Percentiles rank a stretch among this genome's conserved stretches.
Conservation (phyloP, 2,113 vertebrate species). For the Osmerus mordax region DNA sequence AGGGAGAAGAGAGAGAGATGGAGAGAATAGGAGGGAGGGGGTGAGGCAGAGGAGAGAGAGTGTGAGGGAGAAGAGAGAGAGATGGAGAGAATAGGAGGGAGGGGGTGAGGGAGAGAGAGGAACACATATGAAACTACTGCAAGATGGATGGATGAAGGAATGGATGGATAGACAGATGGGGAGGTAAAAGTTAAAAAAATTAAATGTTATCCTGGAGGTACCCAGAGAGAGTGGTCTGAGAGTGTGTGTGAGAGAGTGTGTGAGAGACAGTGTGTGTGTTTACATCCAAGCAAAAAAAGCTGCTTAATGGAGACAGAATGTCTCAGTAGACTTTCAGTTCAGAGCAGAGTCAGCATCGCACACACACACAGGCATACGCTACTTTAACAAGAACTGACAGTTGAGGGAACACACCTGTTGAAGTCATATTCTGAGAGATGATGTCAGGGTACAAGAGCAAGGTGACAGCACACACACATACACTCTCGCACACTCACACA, state of each 20-base stretch:
- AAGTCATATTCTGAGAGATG: conserved; percentile 20
- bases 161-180: neutral
- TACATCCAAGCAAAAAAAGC: conserved; percentile 32
- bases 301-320: conserved; percentile 28
- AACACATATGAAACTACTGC: neutral
- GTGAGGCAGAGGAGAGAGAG: no score
- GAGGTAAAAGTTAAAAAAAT: neutral
- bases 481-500: neutral
- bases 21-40: no score
- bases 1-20: no score
- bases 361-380: neutral
- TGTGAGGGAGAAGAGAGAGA: no score
- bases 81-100: no score
- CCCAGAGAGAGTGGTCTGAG: neutral
- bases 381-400: conserved; percentile 40
- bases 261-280: conserved; percentile 24
- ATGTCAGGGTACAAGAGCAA: conserved; percentile 7
- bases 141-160: neutral
- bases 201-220: conserved; percentile 10
- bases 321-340: conserved; percentile 21
- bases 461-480: neutral
- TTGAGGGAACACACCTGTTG: conserved; percentile 25
- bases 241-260: conserved; percentile 38
- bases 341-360: conserved; percentile 13
- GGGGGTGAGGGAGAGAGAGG: conserved; percentile 12